These are phyloP conservation scores for Nomada goodeniana DNA, from an alignment of 2,888 invertebrate species.

Conservation along the genomic window DNA sequence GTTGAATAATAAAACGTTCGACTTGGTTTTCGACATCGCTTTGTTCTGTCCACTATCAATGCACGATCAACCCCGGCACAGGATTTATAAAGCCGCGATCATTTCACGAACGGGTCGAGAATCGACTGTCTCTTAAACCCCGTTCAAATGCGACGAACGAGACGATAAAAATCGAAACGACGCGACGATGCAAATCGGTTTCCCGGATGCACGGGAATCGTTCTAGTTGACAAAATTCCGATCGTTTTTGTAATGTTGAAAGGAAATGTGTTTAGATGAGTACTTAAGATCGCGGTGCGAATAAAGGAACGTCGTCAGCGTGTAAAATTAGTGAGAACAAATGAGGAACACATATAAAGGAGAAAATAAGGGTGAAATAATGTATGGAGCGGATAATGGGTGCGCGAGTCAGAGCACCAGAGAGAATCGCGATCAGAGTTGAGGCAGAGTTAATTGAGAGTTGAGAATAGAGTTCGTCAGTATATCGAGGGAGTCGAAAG, in stretches of 20 bases:
- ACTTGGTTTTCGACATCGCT: not conserved
- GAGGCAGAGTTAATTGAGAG: no score
- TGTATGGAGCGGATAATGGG: no score
- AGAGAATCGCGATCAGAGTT: no score
- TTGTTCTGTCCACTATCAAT: not conserved
- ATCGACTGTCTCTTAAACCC: slow-evolving; percentile 8
- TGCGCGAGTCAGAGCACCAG: no score
- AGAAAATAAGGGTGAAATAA: no score
- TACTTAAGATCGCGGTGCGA: no score
- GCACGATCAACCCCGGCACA: not conserved
- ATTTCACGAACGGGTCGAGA: slow-evolving; percentile 9
- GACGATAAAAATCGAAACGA: slow-evolving; percentile 23
- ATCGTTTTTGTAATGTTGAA: slow-evolving; percentile 12
- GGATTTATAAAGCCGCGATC: slow-evolving; percentile 26
- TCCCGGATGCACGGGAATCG: slow-evolving; percentile 26
- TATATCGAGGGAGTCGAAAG: no score
- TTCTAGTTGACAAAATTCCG: slow-evolving; percentile 29
- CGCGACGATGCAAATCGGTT: not conserved
- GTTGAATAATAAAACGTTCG: not conserved
- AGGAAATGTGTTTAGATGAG: no score
- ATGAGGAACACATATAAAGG: no score
- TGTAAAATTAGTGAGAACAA: no score
- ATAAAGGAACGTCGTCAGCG: no score
- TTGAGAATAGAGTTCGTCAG: no score
- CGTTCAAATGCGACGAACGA: slow-evolving; percentile 34